Evolutionary conservation across 2,797 vertebrate species (phyloP).

Genomic region (Anguilla megastoma): DNA sequence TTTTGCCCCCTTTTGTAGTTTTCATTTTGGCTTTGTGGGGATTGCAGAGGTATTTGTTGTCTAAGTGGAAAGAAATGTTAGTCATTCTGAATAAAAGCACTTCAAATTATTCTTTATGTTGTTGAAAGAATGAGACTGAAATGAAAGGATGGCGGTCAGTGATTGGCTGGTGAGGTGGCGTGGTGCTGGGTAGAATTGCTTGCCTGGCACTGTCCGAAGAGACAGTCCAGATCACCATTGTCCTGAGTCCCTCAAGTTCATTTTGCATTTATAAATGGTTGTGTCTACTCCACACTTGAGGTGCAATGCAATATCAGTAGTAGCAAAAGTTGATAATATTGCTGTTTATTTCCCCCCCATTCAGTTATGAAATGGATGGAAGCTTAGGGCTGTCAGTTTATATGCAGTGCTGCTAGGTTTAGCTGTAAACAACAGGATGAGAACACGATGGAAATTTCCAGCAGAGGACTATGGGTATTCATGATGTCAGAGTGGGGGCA

Average conservation of each 20-base stretch:
- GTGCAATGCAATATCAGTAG: neutral
- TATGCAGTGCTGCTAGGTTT: slow-evolving; percentile 16
- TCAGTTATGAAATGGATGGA: slow-evolving; percentile 14
- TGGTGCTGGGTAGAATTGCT: slow-evolving; percentile 33
- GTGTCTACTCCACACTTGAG: slow-evolving; percentile 13
- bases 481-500: slow-evolving; percentile 72
- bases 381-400: slow-evolving; percentile 17
- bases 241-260: slow-evolving; percentile 11
- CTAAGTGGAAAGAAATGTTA: slow-evolving; percentile 43
- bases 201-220: slow-evolving; percentile 26
- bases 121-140: slow-evolving; percentile 24
- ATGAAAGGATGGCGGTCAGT: neutral
- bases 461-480: slow-evolving; percentile 83
- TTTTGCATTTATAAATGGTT: slow-evolving; percentile 30
- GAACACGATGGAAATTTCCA: slow-evolving; percentile 74
- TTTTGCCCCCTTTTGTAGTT: neutral
- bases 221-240: slow-evolving; percentile 31
- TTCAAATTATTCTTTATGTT: slow-evolving; percentile 34
- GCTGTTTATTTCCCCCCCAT: slow-evolving; percentile 29
- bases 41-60: slow-evolving; percentile 39
- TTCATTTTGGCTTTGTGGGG: slow-evolving; percentile 39
- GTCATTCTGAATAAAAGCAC: slow-evolving; percentile 44
- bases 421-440: neutral
- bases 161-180: slow-evolving; percentile 38
- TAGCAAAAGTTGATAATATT: slow-evolving; percentile 12